Conservation (phyloP, 2,888 invertebrate species). For the Diarsia rubi region DNA sequence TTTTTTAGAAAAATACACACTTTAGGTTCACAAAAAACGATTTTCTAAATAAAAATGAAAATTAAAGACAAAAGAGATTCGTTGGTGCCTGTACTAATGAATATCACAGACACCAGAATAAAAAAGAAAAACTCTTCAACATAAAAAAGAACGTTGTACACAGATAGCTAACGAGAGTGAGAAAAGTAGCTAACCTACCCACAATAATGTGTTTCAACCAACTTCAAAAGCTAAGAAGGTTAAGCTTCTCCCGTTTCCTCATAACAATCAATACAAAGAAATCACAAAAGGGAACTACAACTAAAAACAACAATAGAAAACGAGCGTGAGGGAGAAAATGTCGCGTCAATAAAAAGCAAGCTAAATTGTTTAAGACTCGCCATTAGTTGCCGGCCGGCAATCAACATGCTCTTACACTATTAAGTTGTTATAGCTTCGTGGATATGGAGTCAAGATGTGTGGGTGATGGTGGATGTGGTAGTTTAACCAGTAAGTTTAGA, state of each 20-base stretch:
- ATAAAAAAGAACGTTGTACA: background rate
- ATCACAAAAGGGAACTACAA: constrained; percentile 41
- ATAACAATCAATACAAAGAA: constrained; percentile 40
- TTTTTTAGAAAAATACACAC: too few species aligned
- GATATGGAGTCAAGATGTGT: constrained; percentile 59
- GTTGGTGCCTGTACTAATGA: too few species aligned
- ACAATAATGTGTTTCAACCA: background rate
- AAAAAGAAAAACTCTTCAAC: too few species aligned
- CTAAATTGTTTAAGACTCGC: constrained; percentile 84
- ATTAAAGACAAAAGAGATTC: too few species aligned
- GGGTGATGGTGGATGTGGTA: constrained; percentile 64
- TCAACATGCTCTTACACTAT: constrained; percentile 86
- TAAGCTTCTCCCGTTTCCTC: background rate
- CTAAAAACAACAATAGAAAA: constrained; percentile 65
- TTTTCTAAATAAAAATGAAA: too few species aligned
- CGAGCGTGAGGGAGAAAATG: constrained; percentile 67
- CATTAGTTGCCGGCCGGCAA: constrained; percentile 83
- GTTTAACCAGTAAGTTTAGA: background rate
- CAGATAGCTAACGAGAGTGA: too few species aligned
- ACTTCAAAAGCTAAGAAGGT: background rate
- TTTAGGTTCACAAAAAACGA: too few species aligned
- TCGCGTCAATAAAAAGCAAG: constrained; percentile 75
- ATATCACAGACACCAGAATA: too few species aligned
- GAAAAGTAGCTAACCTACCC: background rate
- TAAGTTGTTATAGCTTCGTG: constrained; percentile 84